Conservation (phyloP, 37 sponge, comb jelly and placozoan species). For the Haliclona indistincta region DNA sequence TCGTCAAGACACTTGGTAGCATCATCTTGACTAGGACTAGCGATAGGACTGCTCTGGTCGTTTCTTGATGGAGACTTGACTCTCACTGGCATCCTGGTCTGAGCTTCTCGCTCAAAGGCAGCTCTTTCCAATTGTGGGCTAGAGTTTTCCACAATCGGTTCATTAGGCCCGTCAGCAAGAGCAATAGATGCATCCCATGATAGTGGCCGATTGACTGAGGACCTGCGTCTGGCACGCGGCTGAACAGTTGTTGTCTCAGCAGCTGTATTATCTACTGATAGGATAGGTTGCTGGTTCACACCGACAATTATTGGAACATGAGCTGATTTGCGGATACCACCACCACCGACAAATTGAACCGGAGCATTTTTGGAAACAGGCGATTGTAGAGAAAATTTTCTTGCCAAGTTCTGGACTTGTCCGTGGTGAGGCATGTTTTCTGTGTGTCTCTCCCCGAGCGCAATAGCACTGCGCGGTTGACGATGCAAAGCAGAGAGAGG, state of each 20-base stretch:
- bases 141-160: not conserved
- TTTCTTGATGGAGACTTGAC: not conserved
- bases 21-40: not conserved
- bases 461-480: not conserved
- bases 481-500: constrained; percentile 17
- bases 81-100: not conserved
- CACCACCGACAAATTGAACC: not conserved
- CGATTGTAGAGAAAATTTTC: constrained; percentile 17
- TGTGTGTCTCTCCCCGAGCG: constrained; percentile 1
- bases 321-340: not conserved
- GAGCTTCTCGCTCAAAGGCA: not conserved
- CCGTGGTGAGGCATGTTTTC: constrained; percentile 22
- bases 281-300: not conserved
- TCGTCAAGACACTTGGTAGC: constrained; percentile 2
- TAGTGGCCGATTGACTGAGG: not conserved
- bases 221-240: not conserved
- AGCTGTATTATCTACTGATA: not conserved
- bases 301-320: not conserved
- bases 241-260: not conserved
- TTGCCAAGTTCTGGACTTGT: constrained; percentile 23
- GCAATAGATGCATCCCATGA: not conserved
- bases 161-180: not conserved
- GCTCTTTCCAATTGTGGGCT: not conserved
- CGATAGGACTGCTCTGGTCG: no score
- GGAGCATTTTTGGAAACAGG: not conserved